These are phyloP conservation scores for Trypoxylus dichotomus DNA, from an alignment of 1,140 invertebrate species.

Conservation along the genomic window DNA sequence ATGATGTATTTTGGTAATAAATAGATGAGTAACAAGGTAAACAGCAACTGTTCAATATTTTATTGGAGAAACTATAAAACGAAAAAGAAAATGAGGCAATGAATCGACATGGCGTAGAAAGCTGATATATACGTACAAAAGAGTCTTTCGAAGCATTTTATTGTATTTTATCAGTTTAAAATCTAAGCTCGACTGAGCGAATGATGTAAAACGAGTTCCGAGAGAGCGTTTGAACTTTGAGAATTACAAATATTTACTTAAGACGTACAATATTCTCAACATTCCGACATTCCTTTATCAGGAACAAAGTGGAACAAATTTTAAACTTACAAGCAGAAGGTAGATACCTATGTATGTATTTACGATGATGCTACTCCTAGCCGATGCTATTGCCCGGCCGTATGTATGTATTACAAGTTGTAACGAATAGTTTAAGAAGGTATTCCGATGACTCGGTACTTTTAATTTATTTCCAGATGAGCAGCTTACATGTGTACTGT, in stretches of 20 bases:
- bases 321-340: background rate
- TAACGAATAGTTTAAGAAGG: background rate
- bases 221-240: conserved; percentile 23
- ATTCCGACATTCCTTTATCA: conserved; percentile 20
- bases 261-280: conserved; percentile 19
- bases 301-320: conserved; percentile 25
- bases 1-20: background rate
- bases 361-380: background rate
- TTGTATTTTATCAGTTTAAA: conserved; percentile 13
- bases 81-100: background rate
- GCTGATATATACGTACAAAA: background rate
- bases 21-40: background rate
- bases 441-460: background rate
- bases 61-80: background rate
- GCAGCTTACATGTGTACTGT: background rate
- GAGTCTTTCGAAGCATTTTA: background rate
- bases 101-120: background rate
- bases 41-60: background rate
- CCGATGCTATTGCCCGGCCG: background rate
- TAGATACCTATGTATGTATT: conserved; percentile 6
- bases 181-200: background rate
- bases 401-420: background rate
- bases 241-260: conserved; percentile 25
- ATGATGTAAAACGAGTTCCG: conserved; percentile 16
- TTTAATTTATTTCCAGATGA: background rate